Base-by-base conservation (phyloP, 1,140 invertebrate species). In the Aphaenogaster rudis region DNA sequence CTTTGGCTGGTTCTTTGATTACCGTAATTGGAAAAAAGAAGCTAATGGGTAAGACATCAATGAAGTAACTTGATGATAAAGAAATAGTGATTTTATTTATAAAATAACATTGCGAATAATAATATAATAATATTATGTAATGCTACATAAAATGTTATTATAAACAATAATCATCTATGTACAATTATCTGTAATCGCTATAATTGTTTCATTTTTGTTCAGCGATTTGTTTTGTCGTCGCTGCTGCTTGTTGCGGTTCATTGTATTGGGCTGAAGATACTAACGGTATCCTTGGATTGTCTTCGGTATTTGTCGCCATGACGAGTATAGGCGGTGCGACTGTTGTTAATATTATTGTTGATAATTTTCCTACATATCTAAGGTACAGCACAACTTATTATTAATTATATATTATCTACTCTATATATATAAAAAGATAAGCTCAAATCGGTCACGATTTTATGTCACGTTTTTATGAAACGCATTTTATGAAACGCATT, bases 11-110 rank as follows among this genome's bases (percentile, higher is more conserved):
- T 36, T 89, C 91, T 28, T 74, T 96, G 17, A 94, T 96, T 57
- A 95, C 94, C 63, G 88, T 92, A 2, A 64, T 94, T 71, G 95
- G 95, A 63, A 95, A 95, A 64, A 94, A 91, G 59, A 93, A 92
- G 71, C 72, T 94, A 7, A 94, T 94, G 93, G 90, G 94, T 94
- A 87, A 92, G 76, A 57, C 48, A 74, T 42, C 21, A 1, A 79
- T 71, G 1, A n/a, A 66, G 0, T 54, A 67, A 67, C 69, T 28
- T n/a, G 11, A 6, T 66, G 28, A n/a, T 11, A 17, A 9, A 61
- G n/a, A 39, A 33, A n/a, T 78, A 4, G 2, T 17, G 2, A 66
- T 17, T 77, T 61, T 28, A 59, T 48, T 66, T 21, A 45, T 61
- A 33, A 48, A 36, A 54, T 71, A 15, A 66, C 1, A 42, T 42